Base-by-base conservation (phyloP, 2,797 vertebrate species). In the Menidia menidia region DNA sequence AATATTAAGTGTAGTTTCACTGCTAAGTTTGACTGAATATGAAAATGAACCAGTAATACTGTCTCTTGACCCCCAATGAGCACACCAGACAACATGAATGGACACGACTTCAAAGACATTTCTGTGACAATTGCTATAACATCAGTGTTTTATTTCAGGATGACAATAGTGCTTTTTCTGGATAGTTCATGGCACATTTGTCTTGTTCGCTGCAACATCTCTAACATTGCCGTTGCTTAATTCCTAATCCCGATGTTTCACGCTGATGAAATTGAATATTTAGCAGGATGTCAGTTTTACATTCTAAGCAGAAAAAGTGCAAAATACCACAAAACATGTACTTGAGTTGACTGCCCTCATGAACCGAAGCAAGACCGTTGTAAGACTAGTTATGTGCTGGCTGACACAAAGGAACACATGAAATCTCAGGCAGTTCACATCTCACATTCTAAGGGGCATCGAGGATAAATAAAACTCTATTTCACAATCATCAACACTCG, bases 1-100 rank as follows among this genome's bases (percentile, higher is more conserved):
- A 86, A 89, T 85, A 89, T 86, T 91, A 89, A 83, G 85, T 90
- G 92, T 87, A 84, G 84, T 92, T 47, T 73, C 92, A 91, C 93
- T 91, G 90, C 73, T 64, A 83, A 75, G 72, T 89, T 93, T 91
- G 93, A 93, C 88, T 91, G 67, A 85, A 92, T 85, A 90, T 84
- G 81, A 56, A 32, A 71, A 77, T 48, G 65, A 78, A 77, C 62
- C 73, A 66, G 69, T 71, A 67, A 57, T 58, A 47, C 57, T 45
- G 65, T 70, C 59, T 65, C 78, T 77, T 82, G 77, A 89, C 78
- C 73, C 32, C 66, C 68, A 58, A 57, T 81, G 58, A 67, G 67
- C 61, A 15, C 12, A 71, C 42, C 48, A 72, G 53, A 82, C 60
- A 32, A 8, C 7, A 57, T n/a, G 64, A 44, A 19, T 41, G 35